phyloP scores from a whole-genome alignment of 1,140 invertebrate genomes.

The Bombus sylvicola region DNA sequence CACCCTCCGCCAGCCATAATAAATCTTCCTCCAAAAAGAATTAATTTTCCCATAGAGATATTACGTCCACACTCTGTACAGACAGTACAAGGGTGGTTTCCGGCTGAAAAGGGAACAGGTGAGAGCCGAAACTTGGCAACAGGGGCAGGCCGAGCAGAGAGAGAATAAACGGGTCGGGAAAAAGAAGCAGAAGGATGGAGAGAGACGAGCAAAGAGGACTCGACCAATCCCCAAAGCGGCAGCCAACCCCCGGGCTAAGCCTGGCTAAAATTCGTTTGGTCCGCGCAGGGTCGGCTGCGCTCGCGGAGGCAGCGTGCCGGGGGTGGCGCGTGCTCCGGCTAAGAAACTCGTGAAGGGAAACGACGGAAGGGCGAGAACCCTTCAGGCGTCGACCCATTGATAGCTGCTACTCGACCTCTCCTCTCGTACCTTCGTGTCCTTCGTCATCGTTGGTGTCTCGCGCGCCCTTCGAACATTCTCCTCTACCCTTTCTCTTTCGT shows the following conservation, averaged over 20 bases:
- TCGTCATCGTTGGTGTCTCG: constrained; percentile 23
- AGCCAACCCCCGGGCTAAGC: constrained; percentile 70
- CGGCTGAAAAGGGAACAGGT: constrained; percentile 29
- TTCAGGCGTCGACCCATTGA: constrained; percentile 61
- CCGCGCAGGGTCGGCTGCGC: constrained; percentile 67
- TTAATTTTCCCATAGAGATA: background rate
- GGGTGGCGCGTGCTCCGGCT: constrained; percentile 30
- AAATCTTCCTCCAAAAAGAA: background rate
- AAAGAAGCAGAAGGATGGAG: constrained; percentile 11
- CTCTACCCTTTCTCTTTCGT: constrained; percentile 1
- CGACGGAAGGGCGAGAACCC: constrained; percentile 53
- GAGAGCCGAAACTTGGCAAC: constrained; percentile 41
- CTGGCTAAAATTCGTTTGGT: constrained; percentile 69
- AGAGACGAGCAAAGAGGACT: background rate
- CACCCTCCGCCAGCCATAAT: background rate
- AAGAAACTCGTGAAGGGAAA: constrained; percentile 15
- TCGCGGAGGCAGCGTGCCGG: constrained; percentile 40
- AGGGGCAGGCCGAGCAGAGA: background rate
- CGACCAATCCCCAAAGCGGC: constrained; percentile 64
- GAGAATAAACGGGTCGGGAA: constrained; percentile 4
- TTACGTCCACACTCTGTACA: background rate
- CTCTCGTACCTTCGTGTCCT: constrained; percentile 4
- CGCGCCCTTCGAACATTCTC: background rate
- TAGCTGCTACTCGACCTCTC: constrained; percentile 51
- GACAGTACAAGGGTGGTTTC: background rate